phyloP scores from a whole-genome alignment of 1,140 invertebrate genomes.

The Trichonephila inaurata region DNA sequence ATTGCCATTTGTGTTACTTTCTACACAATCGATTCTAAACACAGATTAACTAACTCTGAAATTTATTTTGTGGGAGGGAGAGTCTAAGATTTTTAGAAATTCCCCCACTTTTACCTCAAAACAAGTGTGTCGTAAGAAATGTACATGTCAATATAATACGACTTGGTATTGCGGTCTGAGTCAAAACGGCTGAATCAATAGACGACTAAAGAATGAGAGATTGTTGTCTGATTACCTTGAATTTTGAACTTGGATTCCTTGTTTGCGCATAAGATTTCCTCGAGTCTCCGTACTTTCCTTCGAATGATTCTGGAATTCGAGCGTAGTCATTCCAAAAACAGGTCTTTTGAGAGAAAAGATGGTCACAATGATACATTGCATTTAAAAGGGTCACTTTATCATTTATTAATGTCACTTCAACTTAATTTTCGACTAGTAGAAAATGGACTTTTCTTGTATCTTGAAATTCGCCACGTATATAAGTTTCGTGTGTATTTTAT shows the following conservation, averaged over 20 bases:
- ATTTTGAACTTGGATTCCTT: conserved; percentile 60
- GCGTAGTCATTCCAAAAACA: not conserved
- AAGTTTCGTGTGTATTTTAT: no score
- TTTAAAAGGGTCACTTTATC: not conserved
- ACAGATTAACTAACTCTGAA: no score
- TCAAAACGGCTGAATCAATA: conserved; percentile 44
- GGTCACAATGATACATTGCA: not conserved
- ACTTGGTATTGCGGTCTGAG: conserved; percentile 25
- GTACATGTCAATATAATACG: conserved; percentile 25
- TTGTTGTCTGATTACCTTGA: conserved; percentile 36
- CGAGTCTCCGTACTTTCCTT: conserved; percentile 4
- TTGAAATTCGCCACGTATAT: no score
- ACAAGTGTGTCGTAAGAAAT: conserved; percentile 27
- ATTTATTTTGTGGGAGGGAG: no score
- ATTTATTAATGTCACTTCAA: not conserved
- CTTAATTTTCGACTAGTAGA: no score
- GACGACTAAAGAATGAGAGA: not conserved
- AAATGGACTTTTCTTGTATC: no score
- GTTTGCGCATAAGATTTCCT: conserved; percentile 45
- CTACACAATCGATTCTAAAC: no score
- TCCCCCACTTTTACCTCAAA: not conserved
- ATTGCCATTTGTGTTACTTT: no score
- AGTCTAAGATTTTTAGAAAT: not conserved
- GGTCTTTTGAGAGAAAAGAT: not conserved
- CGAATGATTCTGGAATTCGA: conserved; percentile 27